These are phyloP conservation scores for Zelleria hepariella DNA, from an alignment of 2,888 invertebrate species.

Conservation along the genomic window DNA sequence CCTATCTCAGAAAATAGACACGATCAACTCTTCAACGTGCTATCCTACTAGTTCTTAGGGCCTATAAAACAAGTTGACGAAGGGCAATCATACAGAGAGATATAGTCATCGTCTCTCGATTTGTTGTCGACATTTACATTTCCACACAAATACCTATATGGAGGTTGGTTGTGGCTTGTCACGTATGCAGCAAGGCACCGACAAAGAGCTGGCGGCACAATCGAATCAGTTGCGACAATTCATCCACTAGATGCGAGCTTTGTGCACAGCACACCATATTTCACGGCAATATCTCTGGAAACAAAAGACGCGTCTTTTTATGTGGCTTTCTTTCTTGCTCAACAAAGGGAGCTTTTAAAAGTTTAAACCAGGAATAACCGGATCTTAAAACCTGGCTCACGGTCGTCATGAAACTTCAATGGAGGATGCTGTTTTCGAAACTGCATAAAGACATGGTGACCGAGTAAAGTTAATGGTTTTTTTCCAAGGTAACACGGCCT, in stretches of 20 bases:
- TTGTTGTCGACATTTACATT: not conserved
- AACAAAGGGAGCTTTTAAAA: not conserved
- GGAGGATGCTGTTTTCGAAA: not conserved
- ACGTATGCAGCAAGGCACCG: conserved; percentile 16
- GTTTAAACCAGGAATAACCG: not conserved
- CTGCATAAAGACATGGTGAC: not conserved
- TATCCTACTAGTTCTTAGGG: not conserved
- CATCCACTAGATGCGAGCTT: conserved; percentile 16
- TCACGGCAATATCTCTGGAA: conserved; percentile 1
- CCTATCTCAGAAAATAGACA: not conserved
- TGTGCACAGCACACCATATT: conserved; percentile 2
- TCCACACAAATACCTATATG: too few relatives aligned
- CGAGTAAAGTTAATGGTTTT: not conserved
- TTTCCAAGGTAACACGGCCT: not conserved
- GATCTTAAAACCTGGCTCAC: not conserved
- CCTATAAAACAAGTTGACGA: not conserved
- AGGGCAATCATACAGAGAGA: not conserved
- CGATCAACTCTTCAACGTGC: not conserved
- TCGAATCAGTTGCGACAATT: conserved; percentile 53
- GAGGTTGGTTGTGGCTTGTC: not conserved
- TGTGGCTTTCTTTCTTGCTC: not conserved
- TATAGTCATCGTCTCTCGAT: not conserved
- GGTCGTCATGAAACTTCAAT: not conserved
- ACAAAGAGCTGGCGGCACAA: conserved; percentile 47
- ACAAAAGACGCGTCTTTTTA: conserved; percentile 5